A percentile compares a stretch with the other conserved stretches of the same genome.
Conservation (phyloP, 2,113 vertebrate species). For the Silurus meridionalis region DNA sequence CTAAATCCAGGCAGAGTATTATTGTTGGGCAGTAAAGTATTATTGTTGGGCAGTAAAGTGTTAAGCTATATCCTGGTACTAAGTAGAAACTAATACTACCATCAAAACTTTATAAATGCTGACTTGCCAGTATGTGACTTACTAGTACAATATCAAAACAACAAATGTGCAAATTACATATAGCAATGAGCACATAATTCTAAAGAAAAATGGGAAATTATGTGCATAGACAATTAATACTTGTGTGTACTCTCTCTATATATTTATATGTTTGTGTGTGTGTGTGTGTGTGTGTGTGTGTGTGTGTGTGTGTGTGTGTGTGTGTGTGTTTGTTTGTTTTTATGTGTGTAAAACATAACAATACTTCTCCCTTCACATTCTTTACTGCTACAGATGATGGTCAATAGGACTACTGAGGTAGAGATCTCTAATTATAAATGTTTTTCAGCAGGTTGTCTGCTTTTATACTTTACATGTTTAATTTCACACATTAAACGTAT, state of each 20-base stretch:
- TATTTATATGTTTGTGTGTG: background rate
- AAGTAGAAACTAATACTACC: background rate
- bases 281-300: background rate
- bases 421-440: constrained; percentile 58
- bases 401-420: constrained; percentile 99
- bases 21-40: background rate
- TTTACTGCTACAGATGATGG: constrained; percentile 96
- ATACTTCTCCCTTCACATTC: constrained; percentile 70
- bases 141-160: background rate
- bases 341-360: constrained; percentile 57
- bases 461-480: background rate
- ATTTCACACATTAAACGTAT: constrained; percentile 6
- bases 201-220: constrained; percentile 28
- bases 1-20: background rate
- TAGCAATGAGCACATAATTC: background rate
- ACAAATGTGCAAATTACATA: background rate
- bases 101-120: background rate
- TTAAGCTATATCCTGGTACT: background rate
- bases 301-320: constrained; percentile 25
- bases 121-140: background rate
- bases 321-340: constrained; percentile 22
- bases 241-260: background rate
- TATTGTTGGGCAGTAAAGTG: background rate
- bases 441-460: constrained; percentile 41
- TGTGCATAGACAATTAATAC: constrained; percentile 18